A percentile compares a stretch with the other conserved stretches of the same genome.
Conservation (phyloP, 1,140 invertebrate species). For the Metaphire vulgaris region DNA sequence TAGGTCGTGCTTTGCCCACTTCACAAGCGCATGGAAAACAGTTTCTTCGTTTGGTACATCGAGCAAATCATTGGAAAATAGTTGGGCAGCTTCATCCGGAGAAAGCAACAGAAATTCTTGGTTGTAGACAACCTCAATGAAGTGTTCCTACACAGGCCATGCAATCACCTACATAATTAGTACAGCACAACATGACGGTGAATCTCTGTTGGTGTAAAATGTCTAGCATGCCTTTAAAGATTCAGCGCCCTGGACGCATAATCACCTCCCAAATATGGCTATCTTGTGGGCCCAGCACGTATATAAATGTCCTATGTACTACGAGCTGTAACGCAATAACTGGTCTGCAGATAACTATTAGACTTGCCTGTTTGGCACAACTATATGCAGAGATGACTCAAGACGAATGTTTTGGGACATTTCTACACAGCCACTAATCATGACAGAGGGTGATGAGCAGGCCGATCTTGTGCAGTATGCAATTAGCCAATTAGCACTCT, state of each 20-base stretch:
- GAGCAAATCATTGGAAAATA: conserved; percentile 83
- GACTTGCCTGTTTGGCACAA: no score
- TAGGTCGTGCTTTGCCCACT: conserved; percentile 75
- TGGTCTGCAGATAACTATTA: no score
- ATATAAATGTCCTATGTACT: conserved; percentile 5
- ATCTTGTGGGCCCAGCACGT: background rate
- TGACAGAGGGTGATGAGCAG: no score
- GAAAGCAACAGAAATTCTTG: conserved; percentile 83
- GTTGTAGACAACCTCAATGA: conserved; percentile 70
- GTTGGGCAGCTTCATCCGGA: conserved; percentile 69
- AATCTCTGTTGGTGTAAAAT: background rate
- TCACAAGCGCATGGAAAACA: conserved; percentile 75
- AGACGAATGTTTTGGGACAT: no score
- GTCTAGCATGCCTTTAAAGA: background rate
- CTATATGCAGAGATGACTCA: no score
- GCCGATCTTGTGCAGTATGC: no score
- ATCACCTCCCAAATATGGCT: background rate
- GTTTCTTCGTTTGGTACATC: conserved; percentile 83
- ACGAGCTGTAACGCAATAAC: no score
- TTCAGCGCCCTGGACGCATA: background rate
- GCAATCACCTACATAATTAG: no score
- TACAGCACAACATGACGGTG: conserved; percentile 21
- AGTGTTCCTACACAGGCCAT: conserved; percentile 60
- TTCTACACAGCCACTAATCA: no score
- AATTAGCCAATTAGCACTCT: no score